These are phyloP conservation scores for Henricia sp. DNA, from an alignment of 53 echinoderm and acorn worm species.

Conservation along the genomic window DNA sequence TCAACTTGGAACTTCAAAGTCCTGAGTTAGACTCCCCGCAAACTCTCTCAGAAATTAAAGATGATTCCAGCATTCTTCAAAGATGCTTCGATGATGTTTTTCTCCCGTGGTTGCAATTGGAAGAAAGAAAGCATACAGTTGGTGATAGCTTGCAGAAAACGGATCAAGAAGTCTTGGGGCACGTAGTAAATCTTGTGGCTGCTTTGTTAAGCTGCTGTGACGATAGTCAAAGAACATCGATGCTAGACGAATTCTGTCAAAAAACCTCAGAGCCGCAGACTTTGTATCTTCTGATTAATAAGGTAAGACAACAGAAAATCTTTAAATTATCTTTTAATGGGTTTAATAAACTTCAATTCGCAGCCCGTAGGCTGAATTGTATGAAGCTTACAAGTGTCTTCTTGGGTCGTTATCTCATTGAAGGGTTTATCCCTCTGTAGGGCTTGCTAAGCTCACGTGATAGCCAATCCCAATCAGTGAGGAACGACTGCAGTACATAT, in stretches of 20 bases:
- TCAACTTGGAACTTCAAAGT: not conserved
- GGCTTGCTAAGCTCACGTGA: too few species aligned
- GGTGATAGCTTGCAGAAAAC: not conserved
- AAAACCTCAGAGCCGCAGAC: conserved; percentile 19
- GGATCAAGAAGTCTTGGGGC: not conserved
- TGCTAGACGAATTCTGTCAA: conserved; percentile 67
- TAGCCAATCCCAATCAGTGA: too few species aligned
- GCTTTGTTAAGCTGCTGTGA: conserved; percentile 20
- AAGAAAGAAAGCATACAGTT: not conserved
- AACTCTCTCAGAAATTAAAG: not conserved
- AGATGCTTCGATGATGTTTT: conserved; percentile 70
- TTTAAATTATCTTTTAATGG: too few species aligned
- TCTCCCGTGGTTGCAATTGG: conserved; percentile 68
- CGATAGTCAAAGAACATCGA: not conserved
- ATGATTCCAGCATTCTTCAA: not conserved
- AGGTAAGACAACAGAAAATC: conserved; percentile 36
- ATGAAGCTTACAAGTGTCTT: too few species aligned
- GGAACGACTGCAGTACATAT: too few species aligned
- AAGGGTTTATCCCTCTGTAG: too few species aligned
- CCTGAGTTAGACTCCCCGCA: not conserved
- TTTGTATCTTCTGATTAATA: conserved; percentile 52
- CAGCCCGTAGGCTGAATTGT: too few species aligned
- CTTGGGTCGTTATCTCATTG: too few species aligned
- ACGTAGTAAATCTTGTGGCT: conserved; percentile 44
- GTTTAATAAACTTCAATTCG: too few species aligned